Percentiles rank a stretch among this genome's conserved stretches.
These are phyloP conservation scores for Talpa occidentalis DNA, from an alignment of 2,113 vertebrate species.

Conservation along the genomic window DNA sequence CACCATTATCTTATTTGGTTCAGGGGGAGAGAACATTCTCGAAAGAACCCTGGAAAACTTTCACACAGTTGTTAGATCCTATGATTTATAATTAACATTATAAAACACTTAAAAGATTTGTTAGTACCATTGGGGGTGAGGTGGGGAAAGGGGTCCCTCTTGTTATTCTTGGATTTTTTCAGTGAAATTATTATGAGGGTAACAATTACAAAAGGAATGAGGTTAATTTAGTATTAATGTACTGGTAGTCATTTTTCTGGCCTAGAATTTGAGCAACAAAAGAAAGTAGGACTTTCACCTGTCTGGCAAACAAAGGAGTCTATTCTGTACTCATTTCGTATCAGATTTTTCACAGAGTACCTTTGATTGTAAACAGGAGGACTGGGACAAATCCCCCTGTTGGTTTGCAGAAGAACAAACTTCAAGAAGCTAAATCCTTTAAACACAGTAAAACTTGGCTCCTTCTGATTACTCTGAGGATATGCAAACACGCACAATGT, in stretches of 20 bases:
- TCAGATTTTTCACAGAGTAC: conserved; percentile 32
- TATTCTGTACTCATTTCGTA: conserved; percentile 54
- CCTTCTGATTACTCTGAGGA: conserved; percentile 62
- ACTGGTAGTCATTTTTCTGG: conserved; percentile 61
- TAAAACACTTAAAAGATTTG: conserved; percentile 54
- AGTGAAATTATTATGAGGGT: conserved; percentile 60
- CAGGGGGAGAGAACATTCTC: too few species aligned
- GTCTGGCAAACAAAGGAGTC: conserved; percentile 64
- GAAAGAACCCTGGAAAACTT: conserved; percentile 50
- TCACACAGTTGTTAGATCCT: background rate
- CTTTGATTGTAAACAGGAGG: conserved; percentile 44
- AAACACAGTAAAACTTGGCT: conserved; percentile 56
- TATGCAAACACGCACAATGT: background rate
- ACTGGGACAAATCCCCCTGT: conserved; percentile 22
- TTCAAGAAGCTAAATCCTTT: conserved; percentile 69
- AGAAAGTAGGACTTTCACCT: conserved; percentile 59
- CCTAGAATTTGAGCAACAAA: conserved; percentile 40
- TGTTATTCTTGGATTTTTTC: conserved; percentile 73
- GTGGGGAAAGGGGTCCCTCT: background rate
- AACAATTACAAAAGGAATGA: conserved; percentile 59
- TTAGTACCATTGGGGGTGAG: background rate
- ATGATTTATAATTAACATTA: conserved; percentile 34
- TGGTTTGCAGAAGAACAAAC: conserved; percentile 51
- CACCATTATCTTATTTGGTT: background rate
- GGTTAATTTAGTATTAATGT: conserved; percentile 57